These are phyloP conservation scores for Drosophila seguyi DNA, from an alignment of 1,140 invertebrate species.

Conservation along the genomic window DNA sequence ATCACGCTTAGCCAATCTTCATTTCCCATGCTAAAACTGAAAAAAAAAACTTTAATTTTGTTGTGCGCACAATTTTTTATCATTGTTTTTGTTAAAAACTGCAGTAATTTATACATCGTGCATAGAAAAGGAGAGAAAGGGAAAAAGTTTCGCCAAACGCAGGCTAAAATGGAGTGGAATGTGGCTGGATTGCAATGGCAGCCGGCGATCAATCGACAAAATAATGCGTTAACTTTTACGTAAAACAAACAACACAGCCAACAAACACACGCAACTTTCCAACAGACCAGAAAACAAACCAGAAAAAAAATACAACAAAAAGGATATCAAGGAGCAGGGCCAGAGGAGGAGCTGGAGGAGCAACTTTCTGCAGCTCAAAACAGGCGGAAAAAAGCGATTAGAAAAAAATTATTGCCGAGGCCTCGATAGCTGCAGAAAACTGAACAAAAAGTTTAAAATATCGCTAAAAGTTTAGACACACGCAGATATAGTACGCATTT, in stretches of 20 bases:
- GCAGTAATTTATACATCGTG: conserved; percentile 77
- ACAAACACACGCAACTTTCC: conserved; percentile 75
- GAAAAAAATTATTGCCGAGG: conserved; percentile 66
- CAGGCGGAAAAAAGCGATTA: conserved; percentile 74
- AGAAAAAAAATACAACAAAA: conserved; percentile 25
- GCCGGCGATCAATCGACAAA: conserved; percentile 75
- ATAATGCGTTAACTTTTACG: conserved; percentile 81
- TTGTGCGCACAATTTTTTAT: conserved; percentile 71
- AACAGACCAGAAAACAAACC: conserved; percentile 28
- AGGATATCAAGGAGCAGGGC: conserved; percentile 10
- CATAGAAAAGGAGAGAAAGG: conserved; percentile 31
- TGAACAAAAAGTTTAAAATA: conserved; percentile 72
- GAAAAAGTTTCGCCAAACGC: conserved; percentile 62
- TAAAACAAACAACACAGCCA: conserved; percentile 57
- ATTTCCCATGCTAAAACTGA: background rate
- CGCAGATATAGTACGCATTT: conserved; percentile 49
- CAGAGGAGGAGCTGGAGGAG: background rate
- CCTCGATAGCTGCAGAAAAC: conserved; percentile 34
- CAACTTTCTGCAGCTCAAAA: conserved; percentile 48
- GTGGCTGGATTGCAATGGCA: background rate
- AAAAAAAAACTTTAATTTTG: conserved; percentile 67
- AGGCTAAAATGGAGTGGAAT: conserved; percentile 18
- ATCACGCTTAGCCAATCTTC: conserved; percentile 47
- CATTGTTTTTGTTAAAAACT: conserved; percentile 77
- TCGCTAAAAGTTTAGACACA: conserved; percentile 37